Evolutionary conservation across 2,113 vertebrate species (phyloP), one percentile per base, ranked within the genome.

Genomic region (Steatornis caripensis): DNA sequence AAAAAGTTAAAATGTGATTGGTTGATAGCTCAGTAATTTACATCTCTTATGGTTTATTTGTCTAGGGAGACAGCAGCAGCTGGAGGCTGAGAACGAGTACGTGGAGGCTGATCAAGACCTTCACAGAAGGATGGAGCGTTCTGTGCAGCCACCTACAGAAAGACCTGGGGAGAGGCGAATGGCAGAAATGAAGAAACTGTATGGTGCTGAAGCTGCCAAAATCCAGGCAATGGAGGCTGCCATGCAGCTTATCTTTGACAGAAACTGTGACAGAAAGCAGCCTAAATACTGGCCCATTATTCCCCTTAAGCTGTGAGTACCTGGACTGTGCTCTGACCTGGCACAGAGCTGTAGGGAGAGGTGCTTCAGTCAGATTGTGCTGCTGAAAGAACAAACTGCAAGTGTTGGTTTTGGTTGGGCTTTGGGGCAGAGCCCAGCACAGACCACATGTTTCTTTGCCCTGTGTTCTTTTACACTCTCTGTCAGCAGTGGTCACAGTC

Each of bases 281-380:
- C 99, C 99, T 32, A 99, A 99, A 88, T 99, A 99, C 97, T 99
- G 99, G 99, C 99, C 99, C 0, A 99, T 99, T 72, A 99, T 99
- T 84, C 99, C 99, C 1, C 98, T 99, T 54, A 99, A 98, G 72
- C 98, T 99, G 51, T 99, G 95, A 98, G 66, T 75, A 45, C 46
- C 54, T 53, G 60, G 37, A 2, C 49, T 71, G 58, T 74, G 58
- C 72, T 92, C 58, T 74, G 46, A 51, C 3, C 1, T 64, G 69
- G n/a, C 62, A 62, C 74, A 55, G 79, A 70, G 23, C 32, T 88
- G 2, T n/a, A 82, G 58, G 60, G 43, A 39, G 5, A 2, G 37
- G 32, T 91, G 70, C 55, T 61, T 87, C 45, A 49, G 27, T 79
- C 54, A 75, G 32, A 27, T 39, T 84, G 61, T 65, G 66, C 57